A percentile compares a stretch with the other conserved stretches of the same genome.
These are phyloP conservation scores for Hippopotamus amphibius DNA, from an alignment of 2,113 vertebrate genomes.

Conservation along the genomic window DNA sequence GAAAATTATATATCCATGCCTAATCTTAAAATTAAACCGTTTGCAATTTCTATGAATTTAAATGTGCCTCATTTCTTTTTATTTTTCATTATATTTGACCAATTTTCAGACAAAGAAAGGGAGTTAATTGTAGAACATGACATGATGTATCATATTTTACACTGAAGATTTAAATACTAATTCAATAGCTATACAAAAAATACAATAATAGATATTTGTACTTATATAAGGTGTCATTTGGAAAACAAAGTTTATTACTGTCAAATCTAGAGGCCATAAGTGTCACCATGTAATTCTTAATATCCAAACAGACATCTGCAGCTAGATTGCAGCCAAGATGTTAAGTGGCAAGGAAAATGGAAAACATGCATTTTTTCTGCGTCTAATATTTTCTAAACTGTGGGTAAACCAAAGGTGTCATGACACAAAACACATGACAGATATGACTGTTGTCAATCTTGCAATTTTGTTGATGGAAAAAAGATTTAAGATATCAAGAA, in stretches of 20 bases:
- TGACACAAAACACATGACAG: conserved; percentile 51
- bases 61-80: not conserved
- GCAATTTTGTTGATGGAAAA: conserved; percentile 42
- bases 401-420: conserved; percentile 76
- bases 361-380: conserved; percentile 49
- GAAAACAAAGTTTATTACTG: not conserved
- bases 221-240: not conserved
- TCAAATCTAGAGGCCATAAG: not conserved
- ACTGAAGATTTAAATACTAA: conserved; percentile 4
- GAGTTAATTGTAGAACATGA: not conserved
- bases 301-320: not conserved
- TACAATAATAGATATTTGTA: not conserved
- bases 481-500: conserved; percentile 24
- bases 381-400: not conserved
- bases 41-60: conserved; percentile 9
- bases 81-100: not conserved
- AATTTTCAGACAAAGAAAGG: not conserved
- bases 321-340: conserved; percentile 66
- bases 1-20: not conserved
- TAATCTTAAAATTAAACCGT: not conserved
- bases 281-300: not conserved
- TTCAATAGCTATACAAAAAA: conserved; percentile 52
- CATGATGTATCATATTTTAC: not conserved
- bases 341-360: conserved; percentile 66
- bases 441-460: not conserved